Base-by-base conservation (phyloP, 2,888 invertebrate genomes). In the Sussaba pulchella region DNA sequence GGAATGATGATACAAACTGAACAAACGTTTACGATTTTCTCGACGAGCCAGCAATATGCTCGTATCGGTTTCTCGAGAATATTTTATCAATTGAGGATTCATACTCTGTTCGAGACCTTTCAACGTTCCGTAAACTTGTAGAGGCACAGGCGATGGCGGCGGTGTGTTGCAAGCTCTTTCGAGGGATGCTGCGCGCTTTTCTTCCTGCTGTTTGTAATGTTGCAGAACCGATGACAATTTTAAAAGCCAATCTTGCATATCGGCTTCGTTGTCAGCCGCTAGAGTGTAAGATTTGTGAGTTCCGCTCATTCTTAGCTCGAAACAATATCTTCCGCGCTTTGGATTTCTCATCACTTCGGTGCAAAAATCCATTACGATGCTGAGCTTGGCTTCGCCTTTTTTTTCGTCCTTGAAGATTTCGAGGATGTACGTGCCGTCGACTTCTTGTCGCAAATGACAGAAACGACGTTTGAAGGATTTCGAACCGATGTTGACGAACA, bases 331-430 rank as follows among this genome's bases (percentile, higher is more conserved):
- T 1, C 97, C 97, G 75, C 97, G 94, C 93, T 97, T 98, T 17
- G 96, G 93, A 93, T 97, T 98, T 96, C 96, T 95, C 76, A 96
- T 95, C 87, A 98, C 97, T 91, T 98, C 97, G 1, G 96, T 96
- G 90, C 98, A 98, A 93, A 98, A 97, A 92, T 98, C 98, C 96
- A 98, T 96, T 84, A 97, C 98, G 90, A 98, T 97, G 41, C 98
- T 96, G 84, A 97, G 96, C 93, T 98, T 98, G 0, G 97, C 96
- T 88, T 98, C 98, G 26, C 95, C 95, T 92, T 97, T 98, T 91
- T 96, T 96, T 82, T 98, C 98, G 92, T 98, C 98, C 93, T 98
- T 98, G 92, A 97, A 97, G 86, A 98, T 94, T 93, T 98, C 98
- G 69, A 98, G 94, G 88, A 97, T 96, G 88, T 98, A 98, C 0